Evolutionary conservation across 2,113 vertebrate genomes (phyloP).

Genomic region (Poeciliopsis turrubarensis): DNA sequence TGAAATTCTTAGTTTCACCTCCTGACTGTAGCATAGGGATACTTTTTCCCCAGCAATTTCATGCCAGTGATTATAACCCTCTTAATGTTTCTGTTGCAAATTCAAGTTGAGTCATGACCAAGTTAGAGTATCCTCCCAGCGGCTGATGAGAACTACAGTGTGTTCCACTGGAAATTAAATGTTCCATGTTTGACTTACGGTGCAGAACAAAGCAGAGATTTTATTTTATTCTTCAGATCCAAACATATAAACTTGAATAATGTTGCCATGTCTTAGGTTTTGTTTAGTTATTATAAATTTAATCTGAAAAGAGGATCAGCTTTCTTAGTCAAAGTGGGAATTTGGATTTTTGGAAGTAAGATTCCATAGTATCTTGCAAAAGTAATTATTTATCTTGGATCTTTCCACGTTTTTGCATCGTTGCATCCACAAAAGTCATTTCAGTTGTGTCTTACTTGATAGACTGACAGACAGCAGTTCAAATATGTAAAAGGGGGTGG

Average conservation of each 20-base stretch:
- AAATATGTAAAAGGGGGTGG: neutral
- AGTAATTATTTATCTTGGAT: too few relatives aligned
- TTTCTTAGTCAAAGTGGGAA: neutral
- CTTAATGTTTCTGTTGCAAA: constrained; percentile 16
- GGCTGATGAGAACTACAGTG: constrained; percentile 42
- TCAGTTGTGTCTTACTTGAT: neutral
- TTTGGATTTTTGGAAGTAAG: neutral
- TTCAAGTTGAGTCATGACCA: constrained; percentile 5
- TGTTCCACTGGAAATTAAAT: constrained; percentile 30
- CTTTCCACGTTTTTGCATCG: too few relatives aligned
- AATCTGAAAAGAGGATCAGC: neutral
- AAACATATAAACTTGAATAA: neutral
- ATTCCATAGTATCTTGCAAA: neutral
- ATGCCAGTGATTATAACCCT: constrained; percentile 1
- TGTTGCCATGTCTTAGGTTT: neutral
- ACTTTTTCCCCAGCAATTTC: constrained; percentile 28
- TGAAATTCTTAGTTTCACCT: constrained; percentile 55
- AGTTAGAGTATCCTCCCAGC: constrained; percentile 10
- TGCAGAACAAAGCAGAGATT: neutral
- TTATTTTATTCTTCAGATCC: neutral
- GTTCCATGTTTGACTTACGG: constrained; percentile 10
- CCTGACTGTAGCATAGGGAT: constrained; percentile 5
- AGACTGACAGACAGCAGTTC: neutral
- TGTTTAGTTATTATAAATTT: neutral
- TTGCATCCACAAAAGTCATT: too few relatives aligned